Evolutionary conservation across 2,113 vertebrate species (phyloP).

Genomic region (Malurus melanocephalus): DNA sequence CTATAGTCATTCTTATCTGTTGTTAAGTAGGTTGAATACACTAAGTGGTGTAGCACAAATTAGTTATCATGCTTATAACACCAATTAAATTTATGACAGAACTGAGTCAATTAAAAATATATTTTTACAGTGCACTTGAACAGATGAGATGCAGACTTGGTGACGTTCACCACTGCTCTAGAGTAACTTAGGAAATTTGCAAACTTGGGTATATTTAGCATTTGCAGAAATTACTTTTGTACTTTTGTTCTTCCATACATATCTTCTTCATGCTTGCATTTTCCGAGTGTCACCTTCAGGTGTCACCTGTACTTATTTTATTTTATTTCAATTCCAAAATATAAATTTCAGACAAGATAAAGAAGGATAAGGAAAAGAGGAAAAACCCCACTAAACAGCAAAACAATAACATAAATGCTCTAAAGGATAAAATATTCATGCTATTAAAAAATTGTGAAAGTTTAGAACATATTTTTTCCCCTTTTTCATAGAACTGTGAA

Average conservation of each 20-base stretch:
- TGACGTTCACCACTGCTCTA: background rate
- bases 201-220: background rate
- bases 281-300: background rate
- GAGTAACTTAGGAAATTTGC: background rate
- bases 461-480: background rate
- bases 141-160: background rate
- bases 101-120: background rate
- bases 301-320: background rate
- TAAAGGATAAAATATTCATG: background rate
- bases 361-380: background rate
- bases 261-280: background rate
- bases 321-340: background rate
- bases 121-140: background rate
- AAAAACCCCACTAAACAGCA: accelerated
- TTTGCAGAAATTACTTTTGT: background rate
- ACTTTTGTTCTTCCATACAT: background rate
- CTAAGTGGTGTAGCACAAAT: background rate
- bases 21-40: background rate
- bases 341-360: background rate
- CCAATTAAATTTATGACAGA: background rate
- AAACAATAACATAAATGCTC: background rate
- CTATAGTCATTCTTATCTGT: background rate
- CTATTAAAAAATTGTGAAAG: background rate
- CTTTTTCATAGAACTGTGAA: background rate
- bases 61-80: background rate